Evolutionary conservation across 2,113 vertebrate genomes (phyloP), one percentile per base, ranked within the genome.

Genomic region (Carassius auratus): DNA sequence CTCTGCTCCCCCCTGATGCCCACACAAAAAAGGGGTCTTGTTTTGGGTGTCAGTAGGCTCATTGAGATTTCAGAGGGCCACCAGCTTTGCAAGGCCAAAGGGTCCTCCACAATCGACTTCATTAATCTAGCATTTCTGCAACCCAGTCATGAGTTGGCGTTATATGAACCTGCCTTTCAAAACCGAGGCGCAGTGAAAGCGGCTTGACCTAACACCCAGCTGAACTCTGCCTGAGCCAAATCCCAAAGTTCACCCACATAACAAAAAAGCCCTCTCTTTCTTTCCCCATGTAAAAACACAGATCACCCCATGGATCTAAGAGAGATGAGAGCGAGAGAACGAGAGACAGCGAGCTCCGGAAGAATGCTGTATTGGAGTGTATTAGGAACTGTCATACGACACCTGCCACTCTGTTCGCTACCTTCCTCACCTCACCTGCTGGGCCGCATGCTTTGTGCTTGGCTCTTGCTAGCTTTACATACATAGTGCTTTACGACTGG

Each of bases 81-180:
- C 91, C 89, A 86, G 88, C 85, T 87, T 84, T 30, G 84, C 76
- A 55, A 83, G 87, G 89, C 89, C 88, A 87, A 91, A 86, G 82
- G 85, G 86, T 90, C 89, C 83, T 87, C 86, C 89, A 91, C 90
- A 93, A 89, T 90, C 89, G 76, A 84, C 85, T 90, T 89, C 88
- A 88, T 90, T 90, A 91, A 88, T 89, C 90, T 89, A 84, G 86
- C 88, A 88, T 89, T 92, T 89, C 89, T 83, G 86, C 81, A 83
- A 85, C 84, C 84, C 86, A 87, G 84, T 84, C 86, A 84, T 87
- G 90, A 91, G 89, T 88, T 90, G 87, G 89, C 73, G 90, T 91
- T 90, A 91, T 90, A 83, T 90, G 89, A 92, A 89, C 89, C 90
- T 92, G 87, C 88, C 88, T 90, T 89, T 88, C 81, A 85, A 38